Base-by-base conservation (phyloP, 35 echinoderm and acorn worm genomes). In the Heliocidaris erythrogramma region DNA sequence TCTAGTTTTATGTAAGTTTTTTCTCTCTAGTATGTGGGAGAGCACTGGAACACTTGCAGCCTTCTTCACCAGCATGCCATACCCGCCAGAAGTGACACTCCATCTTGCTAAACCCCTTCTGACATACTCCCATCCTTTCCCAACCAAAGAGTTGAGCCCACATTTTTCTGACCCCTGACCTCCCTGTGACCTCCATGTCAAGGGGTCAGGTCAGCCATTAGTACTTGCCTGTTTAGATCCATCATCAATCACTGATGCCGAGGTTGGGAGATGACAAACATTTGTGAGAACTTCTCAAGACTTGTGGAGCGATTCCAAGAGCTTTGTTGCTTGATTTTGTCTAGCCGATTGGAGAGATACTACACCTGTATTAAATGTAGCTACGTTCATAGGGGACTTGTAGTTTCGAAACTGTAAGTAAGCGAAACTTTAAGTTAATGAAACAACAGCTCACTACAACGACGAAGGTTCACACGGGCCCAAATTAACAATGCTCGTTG, bases 131-230 rank as follows among this genome's bases (percentile, higher is more conserved):
- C 65, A 78, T 78, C 21, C 27, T 78, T 42, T 42, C 35, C 0
- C 0, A 3, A 42, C 35, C 3, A 42, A 5, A 78, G 65, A 78
- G 65, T 78, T 78, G 21, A n/a, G 31, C 87, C 87, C 32, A 89
- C 87, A 89, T 89, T 89, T 89, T 18, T 89, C 87, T 89, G 87
- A 89, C 87, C 87, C 32, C 87, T 24, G 10, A 48, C 47, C 87
- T n/a, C 87, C 8, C 7, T 32, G 87, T 89, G 87, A 89, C 86
- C 86, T 48, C 30, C 31, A 35, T 4, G 47, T 78, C 65, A 18
- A 78, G 27, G 17, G 65, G 65, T 78, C 65, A 27, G 65, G 27
- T 78, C 27, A 78, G 27, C 65, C 65, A 78, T 78, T 78, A 78
- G 65, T 78, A 78, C 65, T 78, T 78, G 17, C 21, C 65, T 78